Evolutionary conservation across 2,888 invertebrate genomes (phyloP), one percentile per base, ranked within the genome.

Genomic region (Rhagophthalmus giganteus): DNA sequence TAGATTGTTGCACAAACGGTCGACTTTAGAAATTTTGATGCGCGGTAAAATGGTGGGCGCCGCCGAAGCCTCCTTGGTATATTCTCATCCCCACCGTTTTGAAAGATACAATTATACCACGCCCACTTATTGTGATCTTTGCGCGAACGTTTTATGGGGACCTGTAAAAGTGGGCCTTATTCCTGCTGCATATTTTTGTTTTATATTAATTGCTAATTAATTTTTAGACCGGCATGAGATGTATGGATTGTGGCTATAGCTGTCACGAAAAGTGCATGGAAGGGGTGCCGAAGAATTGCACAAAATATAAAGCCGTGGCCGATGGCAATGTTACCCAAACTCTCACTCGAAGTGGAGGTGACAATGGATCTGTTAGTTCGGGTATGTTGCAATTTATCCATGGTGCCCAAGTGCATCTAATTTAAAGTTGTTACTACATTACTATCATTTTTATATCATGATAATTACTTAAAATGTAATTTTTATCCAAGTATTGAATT

Each of bases 191-290:
- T 15, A 50, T 7, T 26, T 47, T 30, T 41, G 11, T 34, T 46
- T 31, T 31, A 46, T 45, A 41, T 27, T 56, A 42, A 39, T 46
- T 34, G 44, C 42, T 39, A 44, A 13, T 45, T 40, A 46, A 33
- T 40, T 67, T 69, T 25, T 54, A 73, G 74, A 75, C 74, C 46
- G 74, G 76, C 12, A 74, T 76, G 75, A 57, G 75, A 42, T 97
- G 97, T 74, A 84, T 88, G 73, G 95, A 95, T 74, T 97, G 97
- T 75, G 94, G 94, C 48, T 94, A 91, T 70, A 89, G 90, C 70
- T 94, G 94, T 73, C 96, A 97, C 76, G 96, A 96, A 75, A 93
- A 94, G 69, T 97, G 96, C 74, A 86, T 88, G 42, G 90, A 93
- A 57, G 78, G 83, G 51, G 91, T 93, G 44, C 87, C 94, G 54